Evolutionary conservation across 2,888 invertebrate genomes (phyloP).

Genomic region (Athalia rosae): DNA sequence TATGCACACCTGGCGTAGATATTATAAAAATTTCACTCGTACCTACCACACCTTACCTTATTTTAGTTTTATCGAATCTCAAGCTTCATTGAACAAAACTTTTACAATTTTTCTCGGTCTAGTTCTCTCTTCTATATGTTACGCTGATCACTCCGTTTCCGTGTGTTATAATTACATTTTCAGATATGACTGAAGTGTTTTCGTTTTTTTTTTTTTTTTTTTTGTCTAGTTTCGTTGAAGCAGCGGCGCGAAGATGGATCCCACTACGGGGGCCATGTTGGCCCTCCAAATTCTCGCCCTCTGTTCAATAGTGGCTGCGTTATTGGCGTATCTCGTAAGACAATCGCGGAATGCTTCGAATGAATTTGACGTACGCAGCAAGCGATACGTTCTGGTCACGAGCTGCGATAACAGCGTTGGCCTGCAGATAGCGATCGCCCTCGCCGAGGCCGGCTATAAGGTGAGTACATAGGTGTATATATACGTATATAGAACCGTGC

Average conservation of each 20-base stretch:
- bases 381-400: slow-evolving; percentile 85
- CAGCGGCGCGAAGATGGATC: slow-evolving; percentile 78
- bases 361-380: slow-evolving; percentile 77
- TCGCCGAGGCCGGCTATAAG: slow-evolving; percentile 68
- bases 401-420: slow-evolving; percentile 88
- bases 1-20: too few species aligned
- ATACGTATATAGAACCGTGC: too few species aligned
- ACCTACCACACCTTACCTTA: too few species aligned
- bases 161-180: not conserved
- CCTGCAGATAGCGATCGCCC: slow-evolving; percentile 78
- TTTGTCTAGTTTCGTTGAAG: slow-evolving; percentile 3
- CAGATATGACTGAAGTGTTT: not conserved
- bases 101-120: slow-evolving; percentile 25
- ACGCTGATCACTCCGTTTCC: slow-evolving; percentile 1
- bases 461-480: slow-evolving; percentile 53
- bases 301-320: slow-evolving; percentile 88
- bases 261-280: slow-evolving; percentile 86
- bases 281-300: slow-evolving; percentile 88
- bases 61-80: too few species aligned
- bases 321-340: slow-evolving; percentile 85
- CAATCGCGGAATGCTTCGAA: slow-evolving; percentile 78
- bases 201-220: slow-evolving; percentile 8
- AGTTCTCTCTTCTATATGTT: slow-evolving; percentile 11
- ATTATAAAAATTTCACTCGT: too few species aligned
- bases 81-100: slow-evolving; percentile 20